These are phyloP conservation scores for Bombus sylvicola DNA, from an alignment of 1,140 invertebrate genomes.

Conservation along the genomic window DNA sequence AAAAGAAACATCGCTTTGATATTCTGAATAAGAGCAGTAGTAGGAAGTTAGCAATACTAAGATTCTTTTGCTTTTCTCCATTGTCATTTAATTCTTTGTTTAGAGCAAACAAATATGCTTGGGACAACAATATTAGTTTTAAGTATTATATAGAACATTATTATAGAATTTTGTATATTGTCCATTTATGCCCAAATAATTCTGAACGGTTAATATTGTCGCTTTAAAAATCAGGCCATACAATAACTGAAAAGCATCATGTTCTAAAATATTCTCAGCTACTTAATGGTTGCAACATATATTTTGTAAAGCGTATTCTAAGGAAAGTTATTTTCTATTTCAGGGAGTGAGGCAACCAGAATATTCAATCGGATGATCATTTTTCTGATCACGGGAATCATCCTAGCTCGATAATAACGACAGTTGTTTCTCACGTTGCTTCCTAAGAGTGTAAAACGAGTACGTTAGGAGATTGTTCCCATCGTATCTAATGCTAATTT, in stretches of 20 bases:
- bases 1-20: not conserved
- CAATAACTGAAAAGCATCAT: not conserved
- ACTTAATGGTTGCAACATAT: not conserved
- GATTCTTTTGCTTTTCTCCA: not conserved
- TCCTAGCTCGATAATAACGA: conserved; percentile 65
- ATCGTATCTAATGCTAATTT: conserved; percentile 60
- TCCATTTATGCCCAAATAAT: not conserved
- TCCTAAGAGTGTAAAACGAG: conserved; percentile 54
- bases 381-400: conserved; percentile 41
- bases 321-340: not conserved
- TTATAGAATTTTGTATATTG: not conserved
- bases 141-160: not conserved
- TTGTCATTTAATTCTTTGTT: too few species aligned
- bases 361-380: conserved; percentile 48
- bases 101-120: not conserved
- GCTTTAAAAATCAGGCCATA: not conserved
- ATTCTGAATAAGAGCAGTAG: not conserved
- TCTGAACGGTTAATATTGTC: not conserved
- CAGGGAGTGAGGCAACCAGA: conserved; percentile 18
- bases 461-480: conserved; percentile 58
- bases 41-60: not conserved
- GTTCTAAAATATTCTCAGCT: not conserved
- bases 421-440: conserved; percentile 57
- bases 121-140: not conserved
- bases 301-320: not conserved